Conservation (phyloP, 2,113 vertebrate species). For the Apodemus speciosus region DNA sequence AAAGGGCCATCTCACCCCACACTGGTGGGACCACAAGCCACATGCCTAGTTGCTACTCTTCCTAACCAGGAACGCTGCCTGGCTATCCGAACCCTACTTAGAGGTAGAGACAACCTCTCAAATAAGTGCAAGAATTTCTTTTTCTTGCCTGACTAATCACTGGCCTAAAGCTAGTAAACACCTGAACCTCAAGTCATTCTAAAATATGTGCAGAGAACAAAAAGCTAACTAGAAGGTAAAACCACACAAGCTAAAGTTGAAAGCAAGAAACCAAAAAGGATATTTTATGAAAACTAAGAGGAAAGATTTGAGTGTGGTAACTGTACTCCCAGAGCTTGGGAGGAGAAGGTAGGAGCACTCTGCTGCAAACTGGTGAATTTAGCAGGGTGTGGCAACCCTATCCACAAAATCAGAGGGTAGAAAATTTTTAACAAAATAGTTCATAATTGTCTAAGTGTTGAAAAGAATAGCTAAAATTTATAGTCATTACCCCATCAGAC, state of each 20-base stretch:
- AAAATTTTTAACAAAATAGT: background rate
- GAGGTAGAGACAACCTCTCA: background rate
- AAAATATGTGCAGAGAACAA: background rate
- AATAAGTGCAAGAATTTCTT: background rate
- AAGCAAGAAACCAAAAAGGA: constrained; percentile 10
- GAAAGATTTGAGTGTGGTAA: background rate
- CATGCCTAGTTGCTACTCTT: background rate
- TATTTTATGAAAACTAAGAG: background rate
- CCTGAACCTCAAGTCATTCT: background rate
- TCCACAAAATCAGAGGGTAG: background rate
- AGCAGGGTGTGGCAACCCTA: background rate
- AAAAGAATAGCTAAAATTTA: background rate
- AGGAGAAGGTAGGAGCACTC: background rate
- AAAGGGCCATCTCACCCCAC: background rate
- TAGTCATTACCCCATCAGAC: background rate
- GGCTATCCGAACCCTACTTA: background rate
- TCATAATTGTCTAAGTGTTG: constrained; percentile 2
- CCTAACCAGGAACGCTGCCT: background rate
- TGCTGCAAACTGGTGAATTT: background rate
- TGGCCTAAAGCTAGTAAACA: background rate
- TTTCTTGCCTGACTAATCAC: background rate
- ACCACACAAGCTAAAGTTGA: background rate
- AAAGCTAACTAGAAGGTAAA: background rate
- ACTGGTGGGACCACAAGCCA: background rate
- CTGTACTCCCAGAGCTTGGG: background rate